phyloP scores from a whole-genome alignment of 1,140 invertebrate genomes.

The Drosophila triauraria region DNA sequence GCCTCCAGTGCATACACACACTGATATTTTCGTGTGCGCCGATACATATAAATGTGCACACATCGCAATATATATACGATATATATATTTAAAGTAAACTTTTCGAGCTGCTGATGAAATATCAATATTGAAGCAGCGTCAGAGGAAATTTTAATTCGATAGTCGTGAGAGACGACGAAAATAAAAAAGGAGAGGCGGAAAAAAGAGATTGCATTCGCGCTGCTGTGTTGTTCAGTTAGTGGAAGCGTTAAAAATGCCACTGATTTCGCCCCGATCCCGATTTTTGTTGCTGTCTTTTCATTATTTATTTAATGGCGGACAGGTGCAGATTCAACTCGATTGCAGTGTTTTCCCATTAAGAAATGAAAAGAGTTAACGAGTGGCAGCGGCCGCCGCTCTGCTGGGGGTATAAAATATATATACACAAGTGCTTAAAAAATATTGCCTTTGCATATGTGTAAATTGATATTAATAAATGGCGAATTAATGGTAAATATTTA shows the following conservation, averaged over 20 bases:
- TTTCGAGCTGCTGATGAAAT: constrained; percentile 56
- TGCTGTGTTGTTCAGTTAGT: constrained; percentile 36
- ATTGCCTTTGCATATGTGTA: constrained; percentile 13
- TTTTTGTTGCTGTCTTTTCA: constrained; percentile 44
- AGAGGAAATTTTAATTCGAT: constrained; percentile 69
- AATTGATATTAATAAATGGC: constrained; percentile 35
- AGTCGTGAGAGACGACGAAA: constrained; percentile 49
- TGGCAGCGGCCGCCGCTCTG: background rate
- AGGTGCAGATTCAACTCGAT: constrained; percentile 55
- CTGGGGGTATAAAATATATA: constrained; percentile 5
- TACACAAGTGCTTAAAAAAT: constrained; percentile 14
- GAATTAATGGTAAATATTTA: constrained; percentile 17
- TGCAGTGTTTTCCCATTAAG: constrained; percentile 59
- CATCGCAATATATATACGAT: background rate
- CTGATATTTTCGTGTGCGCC: constrained; percentile 4
- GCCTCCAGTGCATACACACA: constrained; percentile 15
- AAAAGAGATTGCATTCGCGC: constrained; percentile 34
- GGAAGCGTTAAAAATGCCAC: constrained; percentile 67
- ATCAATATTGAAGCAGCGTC: constrained; percentile 65
- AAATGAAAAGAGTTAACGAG: constrained; percentile 45
- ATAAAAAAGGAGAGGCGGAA: background rate
- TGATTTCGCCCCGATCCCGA: constrained; percentile 48
- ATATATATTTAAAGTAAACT: constrained; percentile 50
- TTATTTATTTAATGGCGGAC: constrained; percentile 55
- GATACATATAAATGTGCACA: constrained; percentile 9